These are phyloP conservation scores for Diploscapter pachys DNA, from an alignment of 1,140 invertebrate genomes.

Conservation along the genomic window DNA sequence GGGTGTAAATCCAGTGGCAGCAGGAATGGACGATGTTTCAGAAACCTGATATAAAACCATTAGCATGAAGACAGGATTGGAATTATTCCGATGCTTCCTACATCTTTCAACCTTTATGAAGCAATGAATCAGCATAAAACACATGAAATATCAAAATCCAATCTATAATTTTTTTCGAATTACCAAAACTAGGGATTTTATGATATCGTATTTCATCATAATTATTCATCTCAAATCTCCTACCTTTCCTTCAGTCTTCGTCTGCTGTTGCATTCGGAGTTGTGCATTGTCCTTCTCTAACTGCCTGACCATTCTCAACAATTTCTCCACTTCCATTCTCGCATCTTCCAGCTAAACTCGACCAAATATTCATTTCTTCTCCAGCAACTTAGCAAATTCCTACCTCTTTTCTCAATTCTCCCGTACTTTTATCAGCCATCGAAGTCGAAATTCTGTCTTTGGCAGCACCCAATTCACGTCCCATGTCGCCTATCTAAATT, in stretches of 20 bases:
- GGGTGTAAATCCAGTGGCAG: no score
- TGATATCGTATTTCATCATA: no score
- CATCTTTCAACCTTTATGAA: no score
- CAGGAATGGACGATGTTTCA: no score
- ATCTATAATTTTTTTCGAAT: no score
- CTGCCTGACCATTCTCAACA: conserved; percentile 58
- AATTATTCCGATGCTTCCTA: no score
- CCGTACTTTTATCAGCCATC: conserved; percentile 31
- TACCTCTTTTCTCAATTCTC: conserved; percentile 25
- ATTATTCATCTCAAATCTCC: no score
- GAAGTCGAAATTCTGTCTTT: conserved; percentile 12
- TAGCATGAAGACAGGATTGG: no score
- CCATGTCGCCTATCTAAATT: conserved; percentile 29
- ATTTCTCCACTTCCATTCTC: conserved; percentile 55
- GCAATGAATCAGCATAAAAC: no score
- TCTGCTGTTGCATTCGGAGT: conserved; percentile 58
- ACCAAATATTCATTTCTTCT: background rate
- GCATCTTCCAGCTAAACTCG: conserved; percentile 30
- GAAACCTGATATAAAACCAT: no score
- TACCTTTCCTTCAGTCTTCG: background rate
- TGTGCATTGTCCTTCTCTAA: conserved; percentile 60
- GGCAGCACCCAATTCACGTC: conserved; percentile 1
- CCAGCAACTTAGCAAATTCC: background rate
- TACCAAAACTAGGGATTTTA: no score
- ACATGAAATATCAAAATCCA: no score